A percentile compares a stretch with the other conserved stretches of the same genome.
Conservation (phyloP, 2,113 vertebrate genomes). For the Narcine bancroftii region DNA sequence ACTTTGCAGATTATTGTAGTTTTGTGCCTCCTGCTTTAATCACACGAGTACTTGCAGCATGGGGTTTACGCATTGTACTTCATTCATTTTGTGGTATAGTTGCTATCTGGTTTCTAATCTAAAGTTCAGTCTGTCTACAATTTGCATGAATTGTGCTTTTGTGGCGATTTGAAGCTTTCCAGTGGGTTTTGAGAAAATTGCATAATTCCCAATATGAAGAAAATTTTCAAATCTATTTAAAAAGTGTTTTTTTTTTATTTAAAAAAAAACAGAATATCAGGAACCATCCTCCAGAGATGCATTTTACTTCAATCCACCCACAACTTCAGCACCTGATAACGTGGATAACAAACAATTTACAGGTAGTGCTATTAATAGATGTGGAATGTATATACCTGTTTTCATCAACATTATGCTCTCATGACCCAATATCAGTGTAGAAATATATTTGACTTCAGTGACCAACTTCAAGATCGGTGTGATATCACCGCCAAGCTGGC, state of each 20-base stretch:
- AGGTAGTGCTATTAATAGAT: not conserved
- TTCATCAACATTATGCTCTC: not conserved
- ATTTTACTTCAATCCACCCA: not conserved
- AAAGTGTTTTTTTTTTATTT: not conserved
- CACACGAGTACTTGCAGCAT: not conserved
- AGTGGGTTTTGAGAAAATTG: not conserved
- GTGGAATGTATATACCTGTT: not conserved
- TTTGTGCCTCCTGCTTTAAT: not conserved
- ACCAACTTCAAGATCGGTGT: too few relatives aligned
- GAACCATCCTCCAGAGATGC: not conserved
- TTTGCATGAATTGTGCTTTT: conserved; percentile 23
- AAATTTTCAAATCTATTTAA: not conserved
- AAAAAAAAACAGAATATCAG: not conserved
- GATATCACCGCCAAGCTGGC: too few relatives aligned
- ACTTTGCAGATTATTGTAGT: not conserved
- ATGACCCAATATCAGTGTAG: not conserved
- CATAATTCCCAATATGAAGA: not conserved
- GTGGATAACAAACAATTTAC: not conserved
- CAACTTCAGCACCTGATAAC: not conserved
- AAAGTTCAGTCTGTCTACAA: not conserved
- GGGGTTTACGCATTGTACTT: conserved; percentile 4
- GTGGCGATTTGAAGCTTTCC: not conserved
- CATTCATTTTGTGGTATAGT: not conserved
- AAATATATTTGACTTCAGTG: too few relatives aligned
- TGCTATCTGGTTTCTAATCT: not conserved